phyloP scores from a whole-genome alignment of 2,888 invertebrate species.

The Spodoptera littoralis region DNA sequence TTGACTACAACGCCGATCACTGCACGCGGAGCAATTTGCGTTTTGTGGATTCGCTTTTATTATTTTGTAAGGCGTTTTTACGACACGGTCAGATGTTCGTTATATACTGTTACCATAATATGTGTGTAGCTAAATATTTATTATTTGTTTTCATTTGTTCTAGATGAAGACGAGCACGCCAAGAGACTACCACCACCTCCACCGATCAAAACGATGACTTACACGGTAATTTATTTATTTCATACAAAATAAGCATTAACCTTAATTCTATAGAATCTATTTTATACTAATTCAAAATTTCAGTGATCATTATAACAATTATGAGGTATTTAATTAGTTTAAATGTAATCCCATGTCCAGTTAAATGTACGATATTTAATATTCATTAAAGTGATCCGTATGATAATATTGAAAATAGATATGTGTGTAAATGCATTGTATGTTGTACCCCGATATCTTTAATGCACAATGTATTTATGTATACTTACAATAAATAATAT shows the following conservation, averaged over 20 bases:
- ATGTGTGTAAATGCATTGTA: not conserved
- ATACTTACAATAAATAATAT: too few relatives aligned
- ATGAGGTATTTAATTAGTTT: not conserved
- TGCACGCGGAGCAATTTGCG: constrained; percentile 38
- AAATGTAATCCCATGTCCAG: constrained; percentile 30
- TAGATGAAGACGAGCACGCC: constrained; percentile 91
- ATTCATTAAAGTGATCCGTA: constrained; percentile 18
- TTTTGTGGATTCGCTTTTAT: constrained; percentile 14
- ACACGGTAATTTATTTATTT: constrained; percentile 90
- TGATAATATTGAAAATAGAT: constrained; percentile 5
- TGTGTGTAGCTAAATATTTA: constrained; percentile 3
- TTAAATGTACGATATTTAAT: constrained; percentile 24
- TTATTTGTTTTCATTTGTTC: constrained; percentile 64
- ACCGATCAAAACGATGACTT: constrained; percentile 93
- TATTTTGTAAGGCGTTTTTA: constrained; percentile 49
- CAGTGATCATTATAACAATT: too few relatives aligned
- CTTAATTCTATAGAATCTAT: too few relatives aligned
- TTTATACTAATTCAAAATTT: not conserved
- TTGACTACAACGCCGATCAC: constrained; percentile 31
- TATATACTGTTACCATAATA: constrained; percentile 1
- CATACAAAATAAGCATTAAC: not conserved
- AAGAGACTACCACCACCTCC: constrained; percentile 91
- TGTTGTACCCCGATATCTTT: too few relatives aligned
- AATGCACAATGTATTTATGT: too few relatives aligned
- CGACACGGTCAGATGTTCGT: not conserved